These are phyloP conservation scores for Rambutsinella grinnellia DNA, from an alignment of 2,888 invertebrate genomes.

Conservation along the genomic window DNA sequence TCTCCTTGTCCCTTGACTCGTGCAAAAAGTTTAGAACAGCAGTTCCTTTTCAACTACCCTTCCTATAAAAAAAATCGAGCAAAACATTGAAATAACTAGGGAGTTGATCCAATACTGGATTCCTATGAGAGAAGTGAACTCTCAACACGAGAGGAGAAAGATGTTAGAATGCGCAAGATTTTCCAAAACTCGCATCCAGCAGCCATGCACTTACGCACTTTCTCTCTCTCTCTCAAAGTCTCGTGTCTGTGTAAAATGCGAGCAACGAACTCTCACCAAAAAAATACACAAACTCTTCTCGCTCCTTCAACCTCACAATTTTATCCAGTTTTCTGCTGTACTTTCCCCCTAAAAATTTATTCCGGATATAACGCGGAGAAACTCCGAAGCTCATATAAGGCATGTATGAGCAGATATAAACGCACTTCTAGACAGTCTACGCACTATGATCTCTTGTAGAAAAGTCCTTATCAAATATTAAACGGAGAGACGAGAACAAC, in stretches of 20 bases:
- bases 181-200: conserved; percentile 14
- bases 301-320: conserved; percentile 4
- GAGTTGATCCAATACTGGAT: background rate
- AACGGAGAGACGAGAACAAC: conserved; percentile 1
- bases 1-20: conserved; percentile 11
- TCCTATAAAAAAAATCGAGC: background rate
- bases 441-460: background rate
- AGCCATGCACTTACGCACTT: conserved; percentile 40
- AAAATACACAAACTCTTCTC: conserved; percentile 10
- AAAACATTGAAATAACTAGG: background rate
- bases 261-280: conserved; percentile 40
- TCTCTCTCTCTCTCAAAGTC: conserved; percentile 12
- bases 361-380: conserved; percentile 14
- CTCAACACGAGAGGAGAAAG: conserved; percentile 2
- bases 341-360: conserved; percentile 31
- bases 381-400: background rate
- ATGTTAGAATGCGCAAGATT: conserved; percentile 50
- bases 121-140: background rate
- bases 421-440: background rate
- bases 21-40: background rate
- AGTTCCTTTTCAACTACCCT: background rate
- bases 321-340: conserved; percentile 34
- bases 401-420: conserved; percentile 5
- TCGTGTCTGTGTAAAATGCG: conserved; percentile 8
- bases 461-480: background rate